Evolutionary conservation across 2,888 invertebrate genomes (phyloP).

Genomic region (Harmothoe impar): DNA sequence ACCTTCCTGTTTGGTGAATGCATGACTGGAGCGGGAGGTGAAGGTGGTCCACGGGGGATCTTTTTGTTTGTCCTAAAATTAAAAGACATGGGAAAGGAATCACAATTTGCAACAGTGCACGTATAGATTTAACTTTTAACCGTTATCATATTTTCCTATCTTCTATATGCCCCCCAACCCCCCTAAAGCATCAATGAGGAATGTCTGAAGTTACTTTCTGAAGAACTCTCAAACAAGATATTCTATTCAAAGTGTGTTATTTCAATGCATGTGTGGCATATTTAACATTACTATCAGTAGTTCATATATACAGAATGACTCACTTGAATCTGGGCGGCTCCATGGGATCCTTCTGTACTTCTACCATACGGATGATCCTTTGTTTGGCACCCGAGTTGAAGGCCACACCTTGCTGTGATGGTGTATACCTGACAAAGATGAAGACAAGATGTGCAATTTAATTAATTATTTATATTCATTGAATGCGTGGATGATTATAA

Average conservation of each 20-base stretch:
- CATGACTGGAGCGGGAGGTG: slow-evolving; percentile 98
- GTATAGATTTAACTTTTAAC: no score
- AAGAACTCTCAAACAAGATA: no score
- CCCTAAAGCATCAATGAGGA: not conserved
- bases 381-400: slow-evolving; percentile 99
- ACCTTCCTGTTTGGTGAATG: slow-evolving; percentile 98
- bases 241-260: no score
- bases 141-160: no score
- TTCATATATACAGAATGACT: slow-evolving; percentile 67
- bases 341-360: slow-evolving; percentile 97
- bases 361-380: slow-evolving; percentile 96
- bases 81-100: no score
- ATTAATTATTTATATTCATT: not conserved
- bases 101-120: no score
- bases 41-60: slow-evolving; percentile 98
- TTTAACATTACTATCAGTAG: no score
- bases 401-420: slow-evolving; percentile 96
- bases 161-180: no score
- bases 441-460: not conserved
- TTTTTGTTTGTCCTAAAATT: slow-evolving; percentile 95
- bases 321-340: slow-evolving; percentile 97
- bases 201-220: no score
- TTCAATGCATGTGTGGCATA: no score
- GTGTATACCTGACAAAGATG: slow-evolving; percentile 89
- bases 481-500: no score